phyloP scores from a whole-genome alignment of 2,888 invertebrate genomes.

The Laothoe populi region DNA sequence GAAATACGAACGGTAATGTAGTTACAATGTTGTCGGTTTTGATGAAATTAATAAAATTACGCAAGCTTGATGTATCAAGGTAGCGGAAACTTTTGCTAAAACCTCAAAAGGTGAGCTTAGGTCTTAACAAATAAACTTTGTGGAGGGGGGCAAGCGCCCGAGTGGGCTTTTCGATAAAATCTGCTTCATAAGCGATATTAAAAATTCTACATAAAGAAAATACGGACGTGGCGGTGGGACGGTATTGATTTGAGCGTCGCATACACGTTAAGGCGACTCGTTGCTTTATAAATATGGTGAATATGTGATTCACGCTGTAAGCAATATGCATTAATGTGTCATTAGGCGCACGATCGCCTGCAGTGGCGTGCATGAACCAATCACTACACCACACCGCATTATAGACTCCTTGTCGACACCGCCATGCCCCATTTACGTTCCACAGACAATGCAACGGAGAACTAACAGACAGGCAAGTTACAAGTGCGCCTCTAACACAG shows the following conservation, averaged over 20 bases:
- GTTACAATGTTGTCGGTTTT: constrained; percentile 34
- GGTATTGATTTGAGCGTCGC: constrained; percentile 30
- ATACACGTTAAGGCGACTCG: constrained; percentile 18
- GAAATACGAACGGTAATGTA: constrained; percentile 25
- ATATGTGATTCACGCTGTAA: constrained; percentile 28
- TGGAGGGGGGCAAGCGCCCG: constrained; percentile 13
- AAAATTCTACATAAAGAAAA: constrained; percentile 17
- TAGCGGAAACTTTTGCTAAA: constrained; percentile 31
- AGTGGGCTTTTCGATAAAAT: constrained; percentile 36
- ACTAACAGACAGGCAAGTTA: constrained; percentile 30
- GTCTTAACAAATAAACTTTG: constrained; percentile 35
- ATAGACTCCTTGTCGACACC: constrained; percentile 32
- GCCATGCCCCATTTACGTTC: constrained; percentile 35
- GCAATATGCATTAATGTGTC: constrained; percentile 29
- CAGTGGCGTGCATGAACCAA: constrained; percentile 16
- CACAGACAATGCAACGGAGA: constrained; percentile 27
- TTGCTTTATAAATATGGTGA: constrained; percentile 24
- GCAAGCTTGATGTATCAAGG: constrained; percentile 35
- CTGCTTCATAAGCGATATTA: constrained; percentile 27
- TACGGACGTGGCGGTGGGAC: constrained; percentile 21
- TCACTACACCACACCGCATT: constrained; percentile 8
- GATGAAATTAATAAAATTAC: constrained; percentile 41
- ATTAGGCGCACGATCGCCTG: constrained; percentile 29
- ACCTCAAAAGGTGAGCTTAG: constrained; percentile 32
- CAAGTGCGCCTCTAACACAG: constrained; percentile 16